These are phyloP conservation scores for Tipula vernalis DNA, from an alignment of 2,888 invertebrate genomes.

Conservation along the genomic window DNA sequence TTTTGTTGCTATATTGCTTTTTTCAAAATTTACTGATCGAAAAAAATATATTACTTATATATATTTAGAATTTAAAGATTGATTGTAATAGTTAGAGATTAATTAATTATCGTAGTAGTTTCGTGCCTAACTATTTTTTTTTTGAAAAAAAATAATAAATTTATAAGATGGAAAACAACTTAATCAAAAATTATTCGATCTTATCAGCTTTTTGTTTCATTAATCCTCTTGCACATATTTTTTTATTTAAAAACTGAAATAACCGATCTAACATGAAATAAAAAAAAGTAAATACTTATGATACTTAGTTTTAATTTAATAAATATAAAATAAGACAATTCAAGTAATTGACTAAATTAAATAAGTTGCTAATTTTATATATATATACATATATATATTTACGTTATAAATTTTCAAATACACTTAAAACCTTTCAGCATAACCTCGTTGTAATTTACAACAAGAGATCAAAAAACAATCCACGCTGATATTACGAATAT, in stretches of 20 bases:
- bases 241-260: neutral
- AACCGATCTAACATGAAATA: neutral
- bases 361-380: neutral
- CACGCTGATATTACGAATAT: neutral
- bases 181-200: neutral
- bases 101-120: constrained; percentile 9
- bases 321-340: neutral
- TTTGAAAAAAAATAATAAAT: constrained; percentile 5
- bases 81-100: neutral
- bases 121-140: constrained; percentile 11
- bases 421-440: neutral
- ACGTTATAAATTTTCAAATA: neutral
- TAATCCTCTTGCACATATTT: neutral
- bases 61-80: neutral
- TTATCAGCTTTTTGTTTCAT: neutral
- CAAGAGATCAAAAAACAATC: neutral
- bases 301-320: neutral
- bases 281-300: neutral
- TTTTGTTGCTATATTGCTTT: neutral
- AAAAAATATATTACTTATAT: neutral
- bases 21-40: neutral
- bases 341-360: neutral
- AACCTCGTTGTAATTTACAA: neutral
- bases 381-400: neutral
- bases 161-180: neutral